Percentiles rank a stretch among this genome's conserved stretches.
phyloP scores from a whole-genome alignment of 2,113 vertebrate species.

The Chionodraco myersi region DNA sequence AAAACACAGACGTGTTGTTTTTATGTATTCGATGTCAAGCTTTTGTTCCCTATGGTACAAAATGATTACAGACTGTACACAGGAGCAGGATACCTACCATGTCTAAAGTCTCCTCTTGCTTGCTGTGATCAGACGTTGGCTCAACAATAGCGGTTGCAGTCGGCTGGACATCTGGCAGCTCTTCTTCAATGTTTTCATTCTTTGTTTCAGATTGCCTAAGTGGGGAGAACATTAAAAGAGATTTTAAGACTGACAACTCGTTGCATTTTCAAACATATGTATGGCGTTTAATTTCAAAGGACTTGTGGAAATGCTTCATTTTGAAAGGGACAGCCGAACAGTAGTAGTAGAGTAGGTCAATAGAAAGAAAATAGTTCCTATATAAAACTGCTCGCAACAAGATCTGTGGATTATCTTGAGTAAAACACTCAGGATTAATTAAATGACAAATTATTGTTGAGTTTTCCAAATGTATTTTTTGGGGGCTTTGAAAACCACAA shows the following conservation, averaged over 20 bases:
- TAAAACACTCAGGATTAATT: too few species aligned
- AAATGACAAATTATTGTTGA: too few species aligned
- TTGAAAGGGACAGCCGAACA: not conserved
- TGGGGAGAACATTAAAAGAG: conserved; percentile 10
- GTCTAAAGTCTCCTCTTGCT: conserved; percentile 52
- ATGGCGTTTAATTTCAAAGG: not conserved
- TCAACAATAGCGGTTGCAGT: conserved; percentile 29
- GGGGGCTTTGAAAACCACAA: too few species aligned
- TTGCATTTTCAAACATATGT: not conserved
- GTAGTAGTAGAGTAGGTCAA: too few species aligned
- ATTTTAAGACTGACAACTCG: not conserved
- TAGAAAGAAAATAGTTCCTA: too few species aligned
- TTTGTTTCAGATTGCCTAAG: conserved; percentile 47
- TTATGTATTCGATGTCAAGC: too few species aligned
- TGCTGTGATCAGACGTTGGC: conserved; percentile 43
- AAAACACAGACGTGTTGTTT: too few species aligned
- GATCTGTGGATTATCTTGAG: too few species aligned
- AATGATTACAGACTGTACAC: not conserved
- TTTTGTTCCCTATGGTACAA: too few species aligned
- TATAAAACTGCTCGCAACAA: too few species aligned
- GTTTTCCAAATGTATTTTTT: too few species aligned
- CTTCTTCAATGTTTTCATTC: conserved; percentile 40
- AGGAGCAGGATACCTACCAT: conserved; percentile 42
- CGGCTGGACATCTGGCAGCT: conserved; percentile 15
- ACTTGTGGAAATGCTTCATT: not conserved